These are phyloP conservation scores for Acrossocheilus wenchowensis DNA, from an alignment of 2,797 vertebrate species.

Conservation along the genomic window DNA sequence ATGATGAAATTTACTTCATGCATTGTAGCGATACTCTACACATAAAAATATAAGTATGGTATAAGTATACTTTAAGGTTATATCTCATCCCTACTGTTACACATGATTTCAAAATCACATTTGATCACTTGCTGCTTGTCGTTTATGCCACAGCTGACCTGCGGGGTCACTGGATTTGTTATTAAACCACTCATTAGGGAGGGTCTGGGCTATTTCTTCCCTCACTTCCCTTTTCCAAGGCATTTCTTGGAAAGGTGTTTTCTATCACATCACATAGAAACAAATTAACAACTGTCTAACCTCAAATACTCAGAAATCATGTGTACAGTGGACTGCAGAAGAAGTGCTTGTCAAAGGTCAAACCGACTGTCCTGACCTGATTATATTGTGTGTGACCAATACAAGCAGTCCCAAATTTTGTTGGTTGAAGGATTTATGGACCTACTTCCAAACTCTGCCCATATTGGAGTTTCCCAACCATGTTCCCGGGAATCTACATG, in stretches of 20 bases:
- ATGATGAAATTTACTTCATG: no score
- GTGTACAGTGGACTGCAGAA: background rate
- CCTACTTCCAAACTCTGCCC: background rate
- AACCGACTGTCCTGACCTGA: background rate
- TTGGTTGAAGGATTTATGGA: background rate
- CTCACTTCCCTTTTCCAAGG: background rate
- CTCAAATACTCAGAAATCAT: background rate
- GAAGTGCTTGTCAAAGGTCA: background rate
- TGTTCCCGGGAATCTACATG: background rate
- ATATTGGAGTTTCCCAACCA: background rate
- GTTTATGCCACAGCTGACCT: background rate
- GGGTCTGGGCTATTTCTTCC: background rate
- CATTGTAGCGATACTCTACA: no score
- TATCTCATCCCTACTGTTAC: background rate
- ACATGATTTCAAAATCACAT: background rate
- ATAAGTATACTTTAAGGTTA: background rate
- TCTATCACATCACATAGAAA: background rate
- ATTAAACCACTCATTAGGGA: background rate
- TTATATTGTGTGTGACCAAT: background rate
- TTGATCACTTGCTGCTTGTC: background rate
- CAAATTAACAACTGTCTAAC: background rate
- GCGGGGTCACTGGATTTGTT: constrained; percentile 3
- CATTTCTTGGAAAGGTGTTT: background rate
- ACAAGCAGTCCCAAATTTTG: no score
- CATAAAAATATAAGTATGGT: no score